Evolutionary conservation across 2,888 invertebrate genomes (phyloP), one percentile per base, ranked within the genome.

Genomic region (Drepana falcataria): DNA sequence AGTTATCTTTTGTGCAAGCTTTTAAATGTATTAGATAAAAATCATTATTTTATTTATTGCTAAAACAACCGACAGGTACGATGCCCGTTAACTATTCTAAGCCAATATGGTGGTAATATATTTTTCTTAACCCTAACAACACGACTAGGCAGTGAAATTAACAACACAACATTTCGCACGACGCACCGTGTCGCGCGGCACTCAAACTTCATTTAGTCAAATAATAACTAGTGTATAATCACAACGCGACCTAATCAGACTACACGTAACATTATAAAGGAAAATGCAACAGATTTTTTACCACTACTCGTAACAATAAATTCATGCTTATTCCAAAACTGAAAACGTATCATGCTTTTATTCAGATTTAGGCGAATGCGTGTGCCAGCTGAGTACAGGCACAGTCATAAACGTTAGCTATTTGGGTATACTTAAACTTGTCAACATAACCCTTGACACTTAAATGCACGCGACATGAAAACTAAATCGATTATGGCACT

Each of bases 1-100:
- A 56, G 57, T 56, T 59, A 63, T 57, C 9, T 44, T 73, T 77
- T 78, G 76, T 73, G 76, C 75, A 67, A 66, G 67, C 62, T 64
- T 54, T 60, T 56, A 47, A 35, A 49, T 53, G 37, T 35, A 58
- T 48, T 47, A 49, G 51, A 44, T 40, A 51, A 33, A 41, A 51
- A 33, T 40, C 21, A 49, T 49, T 9, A 35, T 40, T 40, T 49
- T 21, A 5, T 55, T 37, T 49, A 47, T 41, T 33, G 49, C 44
- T 44, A 9, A 44, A 9, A 40, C 3, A 40, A 44, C 44, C 44
- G 44, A 44, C 44, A 7, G 44, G 9, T 3, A 44, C 9, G 44
- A 9, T 44, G 44, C 44, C 1, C 9, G 0, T 44, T 9, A 44
- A 44, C 6, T 44, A 44, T 44, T 9, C 37, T 9, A 44, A 40